Evolutionary conservation across 2,113 vertebrate genomes (phyloP).

Genomic region (Cinclus mexicanus): DNA sequence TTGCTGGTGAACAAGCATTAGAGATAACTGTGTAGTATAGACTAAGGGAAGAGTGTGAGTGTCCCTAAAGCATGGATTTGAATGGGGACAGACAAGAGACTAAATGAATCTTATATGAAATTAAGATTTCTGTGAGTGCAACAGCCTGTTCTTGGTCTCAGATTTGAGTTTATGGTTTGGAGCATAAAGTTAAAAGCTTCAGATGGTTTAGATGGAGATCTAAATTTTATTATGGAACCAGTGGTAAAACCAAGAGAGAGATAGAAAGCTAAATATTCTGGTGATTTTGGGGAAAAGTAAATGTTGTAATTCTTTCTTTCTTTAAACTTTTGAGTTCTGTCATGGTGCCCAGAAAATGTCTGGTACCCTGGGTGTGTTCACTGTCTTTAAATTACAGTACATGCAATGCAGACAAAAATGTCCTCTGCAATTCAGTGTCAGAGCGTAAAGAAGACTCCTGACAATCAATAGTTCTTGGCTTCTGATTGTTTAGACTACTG

Average conservation of each 20-base stretch:
- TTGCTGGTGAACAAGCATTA: not conserved
- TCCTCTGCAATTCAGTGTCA: not conserved
- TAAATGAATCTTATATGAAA: not conserved
- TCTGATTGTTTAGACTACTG: not conserved
- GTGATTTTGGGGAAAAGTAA: not conserved
- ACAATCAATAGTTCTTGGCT: not conserved
- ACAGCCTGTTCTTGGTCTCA: not conserved
- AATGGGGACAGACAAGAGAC: not conserved
- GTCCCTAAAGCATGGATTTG: not conserved
- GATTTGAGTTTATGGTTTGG: not conserved
- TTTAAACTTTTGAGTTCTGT: not conserved
- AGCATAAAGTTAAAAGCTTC: not conserved
- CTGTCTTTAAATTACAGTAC: not conserved
- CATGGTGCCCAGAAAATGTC: not conserved
- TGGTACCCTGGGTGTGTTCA: not conserved
- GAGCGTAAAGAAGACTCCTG: not conserved
- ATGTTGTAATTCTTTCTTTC: not conserved
- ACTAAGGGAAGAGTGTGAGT: not conserved
- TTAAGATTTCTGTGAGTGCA: not conserved
- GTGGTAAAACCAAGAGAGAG: not conserved
- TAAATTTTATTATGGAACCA: not conserved
- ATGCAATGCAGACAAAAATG: not conserved
- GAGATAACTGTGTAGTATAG: fast-evolving
- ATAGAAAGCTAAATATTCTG: not conserved
- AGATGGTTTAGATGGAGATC: not conserved